Base-by-base conservation (phyloP, 2,888 invertebrate species). In the Alentia gelatinosa region DNA sequence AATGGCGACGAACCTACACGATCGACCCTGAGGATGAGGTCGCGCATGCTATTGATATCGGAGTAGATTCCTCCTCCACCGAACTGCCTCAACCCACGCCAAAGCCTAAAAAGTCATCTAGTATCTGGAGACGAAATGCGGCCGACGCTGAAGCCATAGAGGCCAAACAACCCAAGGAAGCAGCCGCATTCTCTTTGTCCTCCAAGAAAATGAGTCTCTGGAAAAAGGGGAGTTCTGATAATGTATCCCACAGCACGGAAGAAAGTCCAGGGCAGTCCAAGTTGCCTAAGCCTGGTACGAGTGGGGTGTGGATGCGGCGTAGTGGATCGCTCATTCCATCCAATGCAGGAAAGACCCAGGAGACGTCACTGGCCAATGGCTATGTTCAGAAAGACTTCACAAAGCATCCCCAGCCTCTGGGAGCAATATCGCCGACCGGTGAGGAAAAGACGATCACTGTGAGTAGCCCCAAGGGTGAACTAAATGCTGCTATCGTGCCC, bases 401-500 rank as follows among this genome's bases (percentile, higher is more conserved):
- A 30, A 12, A 79, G 19, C 79, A 35, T 79, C 86, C 47, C 30
- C 42, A 42, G 47, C 86, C 42, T 47, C 86, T 86, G 0, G 12
- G 30, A 47, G 47, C 47, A 50, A 86, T 47, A 26, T 47, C 50
- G 50, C 86, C 86, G 30, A 86, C 42, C 15, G 47, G 50, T 9
- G 86, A 86, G n/a, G 86, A 86, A 33, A 86, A 86, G 86, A 86
- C 86, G 15, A 42, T 86, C 3, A 86, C 86, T 7, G 89, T 89
- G 68, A 89, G 68, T 15, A 74, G 68, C 42, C 89, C 93, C 93
- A 75, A 91, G 47, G 86, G 86, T 47, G 86, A 86, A 23, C 50
- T 86, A 92, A 89, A 92, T 7, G 96, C 96, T 23, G 96, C 96
- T 4, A 96, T 97, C 86, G 96, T 96, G 37, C 95, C 96, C 30